These are phyloP conservation scores for Acanthosepion lycidas DNA, from an alignment of 2,888 invertebrate species.

Conservation along the genomic window DNA sequence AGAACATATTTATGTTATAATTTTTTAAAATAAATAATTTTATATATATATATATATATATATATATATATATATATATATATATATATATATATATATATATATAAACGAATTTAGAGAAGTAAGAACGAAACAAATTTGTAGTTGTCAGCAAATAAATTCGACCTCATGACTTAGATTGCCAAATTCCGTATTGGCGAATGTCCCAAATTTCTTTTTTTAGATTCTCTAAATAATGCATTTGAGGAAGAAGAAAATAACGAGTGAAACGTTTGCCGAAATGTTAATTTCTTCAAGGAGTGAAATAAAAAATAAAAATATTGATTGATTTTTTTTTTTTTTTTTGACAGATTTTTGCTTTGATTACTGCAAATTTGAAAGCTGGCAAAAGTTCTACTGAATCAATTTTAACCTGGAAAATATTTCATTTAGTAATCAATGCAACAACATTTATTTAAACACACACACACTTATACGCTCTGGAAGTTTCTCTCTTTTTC, in stretches of 20 bases:
- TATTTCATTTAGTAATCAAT: neutral
- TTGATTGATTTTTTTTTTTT: neutral
- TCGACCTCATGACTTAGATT: neutral
- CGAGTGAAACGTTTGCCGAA: neutral
- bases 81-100: too few relatives aligned
- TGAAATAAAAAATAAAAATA: neutral
- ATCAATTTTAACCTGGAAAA: conserved; percentile 33
- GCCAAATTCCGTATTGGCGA: neutral
- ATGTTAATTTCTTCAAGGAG: neutral
- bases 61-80: too few relatives aligned
- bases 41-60: too few relatives aligned
- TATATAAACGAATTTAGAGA: too few relatives aligned
- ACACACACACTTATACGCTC: too few relatives aligned
- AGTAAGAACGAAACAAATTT: too few relatives aligned
- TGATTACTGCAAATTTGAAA: neutral
- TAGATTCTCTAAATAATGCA: neutral
- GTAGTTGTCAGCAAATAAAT: neutral
- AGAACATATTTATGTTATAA: too few relatives aligned
- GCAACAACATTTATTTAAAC: neutral
- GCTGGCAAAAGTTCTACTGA: neutral
- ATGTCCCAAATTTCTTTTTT: neutral
- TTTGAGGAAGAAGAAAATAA: neutral
- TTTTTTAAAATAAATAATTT: too few relatives aligned
- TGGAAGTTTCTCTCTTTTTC: too few relatives aligned
- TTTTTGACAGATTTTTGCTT: neutral